Evolutionary conservation across 2,888 invertebrate species (phyloP).

Genomic region (Darwinula stevensoni): DNA sequence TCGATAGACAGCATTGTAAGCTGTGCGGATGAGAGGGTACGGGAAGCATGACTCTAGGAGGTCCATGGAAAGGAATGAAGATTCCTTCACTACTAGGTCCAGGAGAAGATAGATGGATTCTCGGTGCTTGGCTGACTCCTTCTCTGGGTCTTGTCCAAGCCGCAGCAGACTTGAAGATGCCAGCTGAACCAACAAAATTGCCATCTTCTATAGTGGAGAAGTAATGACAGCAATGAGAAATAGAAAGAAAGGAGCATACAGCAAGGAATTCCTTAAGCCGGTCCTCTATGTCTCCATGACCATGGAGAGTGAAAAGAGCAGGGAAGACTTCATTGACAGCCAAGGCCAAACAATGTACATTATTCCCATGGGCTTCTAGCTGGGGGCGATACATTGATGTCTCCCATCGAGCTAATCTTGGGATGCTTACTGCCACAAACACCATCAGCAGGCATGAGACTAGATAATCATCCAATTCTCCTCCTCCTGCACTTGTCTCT

Average conservation of each 20-base stretch:
- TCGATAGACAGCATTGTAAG: slow-evolving; percentile 90
- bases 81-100: slow-evolving; percentile 87
- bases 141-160: slow-evolving; percentile 80
- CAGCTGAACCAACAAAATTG: slow-evolving; percentile 22
- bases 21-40: slow-evolving; percentile 84
- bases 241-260: slow-evolving; percentile 15
- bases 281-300: slow-evolving; percentile 83
- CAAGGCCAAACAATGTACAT: slow-evolving; percentile 90
- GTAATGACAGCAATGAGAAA: slow-evolving; percentile 17
- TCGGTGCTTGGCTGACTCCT: slow-evolving; percentile 68
- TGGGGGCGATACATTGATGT: slow-evolving; percentile 27
- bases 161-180: slow-evolving; percentile 83
- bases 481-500: slow-evolving; percentile 47
- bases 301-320: slow-evolving; percentile 82
- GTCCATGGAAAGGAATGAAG: slow-evolving; percentile 95
- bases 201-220: slow-evolving; percentile 4
- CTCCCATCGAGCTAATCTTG: slow-evolving; percentile 68
- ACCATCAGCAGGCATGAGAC: slow-evolving; percentile 89
- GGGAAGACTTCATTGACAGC: slow-evolving; percentile 89
- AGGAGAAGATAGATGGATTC: slow-evolving; percentile 88
- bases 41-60: slow-evolving; percentile 95
- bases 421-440: slow-evolving; percentile 89
- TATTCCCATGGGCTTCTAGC: slow-evolving; percentile 82
- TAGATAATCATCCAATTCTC: slow-evolving; percentile 79
- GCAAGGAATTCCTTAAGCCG: slow-evolving; percentile 78